A percentile compares a stretch with the other conserved stretches of the same genome.
These are phyloP conservation scores for Orchesellides sinensis DNA, from an alignment of 2,888 invertebrate species.

Conservation along the genomic window DNA sequence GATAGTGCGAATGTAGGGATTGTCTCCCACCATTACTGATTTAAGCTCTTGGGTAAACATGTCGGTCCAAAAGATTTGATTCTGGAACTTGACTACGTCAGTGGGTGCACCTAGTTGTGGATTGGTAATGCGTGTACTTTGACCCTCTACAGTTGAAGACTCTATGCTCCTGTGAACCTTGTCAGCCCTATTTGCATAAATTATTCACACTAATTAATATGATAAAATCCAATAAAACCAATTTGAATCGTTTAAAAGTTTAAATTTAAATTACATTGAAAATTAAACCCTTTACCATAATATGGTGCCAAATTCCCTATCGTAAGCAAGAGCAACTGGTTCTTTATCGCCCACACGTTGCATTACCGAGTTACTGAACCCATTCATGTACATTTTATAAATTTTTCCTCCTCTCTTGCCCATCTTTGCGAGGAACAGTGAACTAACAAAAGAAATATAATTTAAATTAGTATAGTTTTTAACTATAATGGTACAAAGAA, in stretches of 20 bases:
- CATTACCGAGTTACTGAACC: conserved; percentile 79
- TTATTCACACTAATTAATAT: too few species aligned
- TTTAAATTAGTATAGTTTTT: conserved; percentile 16
- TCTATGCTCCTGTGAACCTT: conserved; percentile 65
- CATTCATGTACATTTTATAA: conserved; percentile 84
- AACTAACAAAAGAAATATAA: conserved; percentile 77
- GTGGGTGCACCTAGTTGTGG: conserved; percentile 57
- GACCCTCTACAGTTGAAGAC: conserved; percentile 63
- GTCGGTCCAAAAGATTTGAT: conserved; percentile 71
- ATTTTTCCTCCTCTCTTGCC: conserved; percentile 77
- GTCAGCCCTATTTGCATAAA: conserved; percentile 67
- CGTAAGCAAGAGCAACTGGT: conserved; percentile 80
- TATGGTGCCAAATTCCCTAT: conserved; percentile 80
- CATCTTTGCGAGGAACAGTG: conserved; percentile 81
- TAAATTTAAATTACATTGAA: too few species aligned
- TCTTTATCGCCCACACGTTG: conserved; percentile 79
- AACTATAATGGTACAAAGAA: neutral
- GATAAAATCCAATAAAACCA: neutral
- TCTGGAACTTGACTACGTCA: conserved; percentile 66
- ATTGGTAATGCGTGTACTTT: conserved; percentile 21
- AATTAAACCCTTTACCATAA: conserved; percentile 81
- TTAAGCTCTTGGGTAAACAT: conserved; percentile 65
- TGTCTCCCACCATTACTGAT: neutral
- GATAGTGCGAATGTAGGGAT: neutral
- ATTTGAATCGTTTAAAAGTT: neutral